A percentile compares a stretch with the other conserved stretches of the same genome.
phyloP scores from a whole-genome alignment of 2,797 vertebrate genomes.

The Smutsia gigantea region DNA sequence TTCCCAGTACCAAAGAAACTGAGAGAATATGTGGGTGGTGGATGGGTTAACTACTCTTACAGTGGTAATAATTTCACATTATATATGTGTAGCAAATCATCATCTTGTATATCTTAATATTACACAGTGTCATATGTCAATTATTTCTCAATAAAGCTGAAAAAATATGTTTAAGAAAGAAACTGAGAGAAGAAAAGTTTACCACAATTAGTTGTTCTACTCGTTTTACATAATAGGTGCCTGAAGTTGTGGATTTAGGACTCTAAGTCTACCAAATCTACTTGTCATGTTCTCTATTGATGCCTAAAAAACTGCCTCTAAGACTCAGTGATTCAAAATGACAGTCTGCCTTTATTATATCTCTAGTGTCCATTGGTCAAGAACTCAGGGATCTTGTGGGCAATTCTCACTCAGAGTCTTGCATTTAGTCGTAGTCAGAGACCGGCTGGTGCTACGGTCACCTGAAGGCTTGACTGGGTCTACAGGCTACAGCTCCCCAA shows the following conservation, averaged over 20 bases:
- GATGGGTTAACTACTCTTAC: not conserved
- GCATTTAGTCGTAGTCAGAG: not conserved
- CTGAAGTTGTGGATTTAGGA: not conserved
- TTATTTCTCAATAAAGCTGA: not conserved
- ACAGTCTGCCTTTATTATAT: not conserved
- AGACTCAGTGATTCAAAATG: not conserved
- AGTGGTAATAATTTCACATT: not conserved
- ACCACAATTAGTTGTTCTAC: not conserved
- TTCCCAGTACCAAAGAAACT: not conserved
- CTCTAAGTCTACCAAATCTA: not conserved
- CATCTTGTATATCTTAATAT: not conserved
- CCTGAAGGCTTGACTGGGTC: not conserved
- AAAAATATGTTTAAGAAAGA: not conserved
- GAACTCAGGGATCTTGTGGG: not conserved
- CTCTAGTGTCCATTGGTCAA: not conserved
- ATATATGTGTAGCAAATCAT: not conserved
- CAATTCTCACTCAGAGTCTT: not conserved
- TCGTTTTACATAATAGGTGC: not conserved
- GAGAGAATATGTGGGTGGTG: not conserved
- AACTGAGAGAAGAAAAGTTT: not conserved
- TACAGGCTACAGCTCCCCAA: not conserved
- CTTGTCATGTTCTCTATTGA: not conserved
- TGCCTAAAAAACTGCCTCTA: not conserved
- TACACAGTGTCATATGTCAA: not conserved
- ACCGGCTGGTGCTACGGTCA: not conserved